phyloP scores from a whole-genome alignment of 2,888 invertebrate species.

The Eretmocerus hayati region DNA sequence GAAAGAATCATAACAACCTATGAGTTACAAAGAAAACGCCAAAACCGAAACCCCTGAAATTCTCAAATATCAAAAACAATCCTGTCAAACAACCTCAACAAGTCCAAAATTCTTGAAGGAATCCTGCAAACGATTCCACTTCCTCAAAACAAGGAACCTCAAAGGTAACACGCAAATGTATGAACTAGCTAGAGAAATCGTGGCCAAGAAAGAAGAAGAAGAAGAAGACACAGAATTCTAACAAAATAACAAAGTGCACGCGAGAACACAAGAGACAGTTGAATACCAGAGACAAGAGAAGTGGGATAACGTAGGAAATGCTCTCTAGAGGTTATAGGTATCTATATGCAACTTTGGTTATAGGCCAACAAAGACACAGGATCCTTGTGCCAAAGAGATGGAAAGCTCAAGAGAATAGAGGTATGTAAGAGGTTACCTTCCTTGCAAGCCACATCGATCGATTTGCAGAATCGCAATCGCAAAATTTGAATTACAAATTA shows the following conservation, averaged over 20 bases:
- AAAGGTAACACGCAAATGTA: no score
- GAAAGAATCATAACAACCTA: no score
- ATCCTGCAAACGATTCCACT: no score
- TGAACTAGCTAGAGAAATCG: neutral
- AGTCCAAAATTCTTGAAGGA: no score
- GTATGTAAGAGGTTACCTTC: neutral
- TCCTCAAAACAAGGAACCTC: no score
- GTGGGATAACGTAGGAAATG: neutral
- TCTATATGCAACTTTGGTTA: no score
- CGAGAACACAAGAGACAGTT: neutral
- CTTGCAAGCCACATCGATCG: constrained; percentile 6
- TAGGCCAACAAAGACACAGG: constrained; percentile 3
- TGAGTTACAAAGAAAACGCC: no score
- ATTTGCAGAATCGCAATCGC: constrained; percentile 18
- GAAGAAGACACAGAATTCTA: neutral
- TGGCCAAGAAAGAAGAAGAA: neutral
- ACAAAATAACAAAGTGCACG: neutral
- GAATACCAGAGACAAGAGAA: neutral
- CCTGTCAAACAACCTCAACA: no score
- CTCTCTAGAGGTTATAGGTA: no score
- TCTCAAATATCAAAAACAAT: no score
- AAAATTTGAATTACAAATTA: constrained; percentile 25
- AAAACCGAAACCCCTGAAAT: no score
- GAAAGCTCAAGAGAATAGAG: neutral
- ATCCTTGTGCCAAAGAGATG: no score